A percentile compares a stretch with the other conserved stretches of the same genome.
Evolutionary conservation across 2,797 vertebrate genomes (phyloP).

Genomic region (Sebastes minor): DNA sequence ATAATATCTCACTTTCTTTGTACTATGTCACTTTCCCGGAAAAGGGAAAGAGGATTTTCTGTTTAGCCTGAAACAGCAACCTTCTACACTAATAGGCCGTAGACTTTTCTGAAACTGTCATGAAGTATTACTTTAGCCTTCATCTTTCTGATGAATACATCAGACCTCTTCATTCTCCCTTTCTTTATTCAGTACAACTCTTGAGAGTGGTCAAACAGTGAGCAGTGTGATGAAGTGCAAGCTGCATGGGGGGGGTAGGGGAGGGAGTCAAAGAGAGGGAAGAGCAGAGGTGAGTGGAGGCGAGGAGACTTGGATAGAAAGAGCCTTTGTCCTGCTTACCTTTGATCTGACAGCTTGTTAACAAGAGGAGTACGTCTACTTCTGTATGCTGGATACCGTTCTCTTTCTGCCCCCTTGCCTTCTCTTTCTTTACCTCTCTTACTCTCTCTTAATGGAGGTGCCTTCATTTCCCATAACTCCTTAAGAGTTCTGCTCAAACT

Average conservation of each 20-base stretch:
- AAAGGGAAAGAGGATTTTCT: background rate
- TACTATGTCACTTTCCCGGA: background rate
- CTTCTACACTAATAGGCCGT: background rate
- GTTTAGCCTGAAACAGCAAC: background rate
- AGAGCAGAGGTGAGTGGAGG: conserved; percentile 8
- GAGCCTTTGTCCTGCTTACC: conserved; percentile 37
- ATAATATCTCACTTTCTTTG: background rate
- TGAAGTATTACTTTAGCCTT: conserved; percentile 1
- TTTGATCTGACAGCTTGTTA: conserved; percentile 72
- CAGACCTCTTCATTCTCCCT: background rate
- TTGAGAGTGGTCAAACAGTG: conserved; percentile 4
- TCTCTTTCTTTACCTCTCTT: conserved; percentile 17
- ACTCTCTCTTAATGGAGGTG: background rate
- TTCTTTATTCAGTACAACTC: conserved; percentile 9
- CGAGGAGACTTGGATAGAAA: background rate
- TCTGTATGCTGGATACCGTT: conserved; percentile 3
- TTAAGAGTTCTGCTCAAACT: background rate
- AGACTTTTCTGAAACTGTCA: background rate
- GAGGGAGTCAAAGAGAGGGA: background rate
- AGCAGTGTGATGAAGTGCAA: background rate
- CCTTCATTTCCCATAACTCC: conserved; percentile 15
- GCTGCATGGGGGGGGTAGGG: background rate
- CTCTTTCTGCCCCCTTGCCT: conserved; percentile 1
- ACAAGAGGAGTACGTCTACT: conserved; percentile 18
- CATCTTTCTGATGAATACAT: background rate